Percentiles rank a stretch among this genome's conserved stretches.
Conservation (phyloP, 1,140 invertebrate genomes). For the Drosophila simulans region DNA sequence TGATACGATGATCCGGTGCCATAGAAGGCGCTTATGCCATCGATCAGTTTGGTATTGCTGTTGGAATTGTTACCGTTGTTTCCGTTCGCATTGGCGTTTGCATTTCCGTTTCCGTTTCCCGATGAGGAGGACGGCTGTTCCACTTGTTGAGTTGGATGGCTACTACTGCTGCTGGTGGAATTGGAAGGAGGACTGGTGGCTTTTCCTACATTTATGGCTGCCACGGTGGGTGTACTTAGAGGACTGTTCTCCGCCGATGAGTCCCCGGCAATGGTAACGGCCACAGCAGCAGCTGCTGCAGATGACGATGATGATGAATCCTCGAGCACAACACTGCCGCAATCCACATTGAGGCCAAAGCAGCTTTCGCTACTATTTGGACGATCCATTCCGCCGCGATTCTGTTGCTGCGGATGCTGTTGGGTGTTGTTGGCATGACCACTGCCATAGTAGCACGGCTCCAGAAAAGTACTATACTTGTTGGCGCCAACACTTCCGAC, state of each 20-base stretch:
- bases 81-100: no score
- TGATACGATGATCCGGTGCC: conserved; percentile 75
- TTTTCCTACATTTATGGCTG: background rate
- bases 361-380: conserved; percentile 51
- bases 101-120: conserved; percentile 7
- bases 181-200: background rate
- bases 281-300: conserved; percentile 3
- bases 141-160: background rate
- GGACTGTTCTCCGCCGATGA: conserved; percentile 56
- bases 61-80: conserved; percentile 16
- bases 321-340: background rate
- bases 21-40: conserved; percentile 83
- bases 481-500: conserved; percentile 28
- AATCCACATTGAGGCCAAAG: conserved; percentile 50
- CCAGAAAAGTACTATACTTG: conserved; percentile 74
- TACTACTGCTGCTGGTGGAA: conserved; percentile 13
- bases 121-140: conserved; percentile 4
- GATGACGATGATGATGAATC: conserved; percentile 3
- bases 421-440: conserved; percentile 5
- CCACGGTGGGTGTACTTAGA: conserved; percentile 48
- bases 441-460: conserved; percentile 69
- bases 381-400: conserved; percentile 24
- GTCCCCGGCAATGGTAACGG: conserved; percentile 15
- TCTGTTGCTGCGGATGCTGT: background rate
- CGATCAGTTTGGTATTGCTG: conserved; percentile 66